Evolutionary conservation across 1,140 invertebrate genomes (phyloP).

Genomic region (Phenacoccus solenopsis): DNA sequence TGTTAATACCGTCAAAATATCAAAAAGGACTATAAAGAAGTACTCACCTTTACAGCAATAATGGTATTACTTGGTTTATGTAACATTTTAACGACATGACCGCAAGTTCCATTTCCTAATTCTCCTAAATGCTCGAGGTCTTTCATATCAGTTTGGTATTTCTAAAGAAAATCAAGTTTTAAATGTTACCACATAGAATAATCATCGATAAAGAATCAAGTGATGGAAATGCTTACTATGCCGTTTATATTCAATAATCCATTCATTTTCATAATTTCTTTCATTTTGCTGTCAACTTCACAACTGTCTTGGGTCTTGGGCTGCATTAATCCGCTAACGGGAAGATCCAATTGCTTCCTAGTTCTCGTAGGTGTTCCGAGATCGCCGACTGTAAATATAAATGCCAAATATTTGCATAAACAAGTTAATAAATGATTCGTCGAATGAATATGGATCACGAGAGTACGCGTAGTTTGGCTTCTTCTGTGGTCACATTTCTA

Average conservation of each 20-base stretch:
- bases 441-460: too few relatives aligned
- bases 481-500: too few relatives aligned
- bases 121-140: slow-evolving; percentile 81
- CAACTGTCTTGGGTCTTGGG: slow-evolving; percentile 26
- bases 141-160: slow-evolving; percentile 70
- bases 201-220: not conserved
- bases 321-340: slow-evolving; percentile 32
- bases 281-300: slow-evolving; percentile 56
- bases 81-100: slow-evolving; percentile 93
- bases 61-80: slow-evolving; percentile 71
- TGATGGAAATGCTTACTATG: slow-evolving; percentile 31
- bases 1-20: not conserved
- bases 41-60: slow-evolving; percentile 82
- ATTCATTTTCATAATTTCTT: slow-evolving; percentile 67
- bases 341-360: slow-evolving; percentile 36
- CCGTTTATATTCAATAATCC: slow-evolving; percentile 73
- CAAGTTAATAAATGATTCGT: too few relatives aligned
- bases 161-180: slow-evolving; percentile 32
- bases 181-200: not conserved
- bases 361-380: slow-evolving; percentile 37
- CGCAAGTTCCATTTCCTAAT: slow-evolving; percentile 89
- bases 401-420: too few relatives aligned
- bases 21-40: not conserved
- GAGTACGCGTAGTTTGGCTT: too few relatives aligned
- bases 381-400: slow-evolving; percentile 35